A percentile compares a stretch with the other conserved stretches of the same genome.
These are phyloP conservation scores for Strigops habroptila DNA, from an alignment of 2,113 vertebrate species.

Conservation along the genomic window DNA sequence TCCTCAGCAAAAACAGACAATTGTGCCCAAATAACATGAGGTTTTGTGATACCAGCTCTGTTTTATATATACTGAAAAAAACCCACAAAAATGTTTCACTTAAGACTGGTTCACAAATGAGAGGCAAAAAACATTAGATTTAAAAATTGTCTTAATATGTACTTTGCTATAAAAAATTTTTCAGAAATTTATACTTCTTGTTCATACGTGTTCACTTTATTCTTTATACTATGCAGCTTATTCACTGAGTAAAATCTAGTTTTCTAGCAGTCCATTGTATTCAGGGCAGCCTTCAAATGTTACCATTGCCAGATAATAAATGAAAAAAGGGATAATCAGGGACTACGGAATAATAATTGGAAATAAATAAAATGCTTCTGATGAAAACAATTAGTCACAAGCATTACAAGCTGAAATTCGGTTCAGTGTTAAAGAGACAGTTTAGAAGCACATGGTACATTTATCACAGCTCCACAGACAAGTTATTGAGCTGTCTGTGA, in stretches of 20 bases:
- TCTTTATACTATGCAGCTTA: constrained; percentile 1
- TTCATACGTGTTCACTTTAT: background rate
- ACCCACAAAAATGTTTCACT: background rate
- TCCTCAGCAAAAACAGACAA: constrained; percentile 59
- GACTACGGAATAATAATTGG: constrained; percentile 23
- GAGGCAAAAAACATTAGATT: background rate
- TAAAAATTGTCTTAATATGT: background rate
- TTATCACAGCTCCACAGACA: constrained; percentile 80
- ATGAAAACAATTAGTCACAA: constrained; percentile 64
- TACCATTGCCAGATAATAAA: background rate
- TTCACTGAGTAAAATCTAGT: background rate
- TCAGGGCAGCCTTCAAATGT: background rate
- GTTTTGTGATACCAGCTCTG: constrained; percentile 27
- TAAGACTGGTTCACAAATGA: background rate
- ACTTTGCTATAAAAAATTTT: background rate
- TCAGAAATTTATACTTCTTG: background rate
- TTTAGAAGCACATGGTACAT: constrained; percentile 71
- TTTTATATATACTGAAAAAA: constrained; percentile 26
- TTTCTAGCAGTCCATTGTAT: background rate
- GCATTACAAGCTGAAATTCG: constrained; percentile 68
- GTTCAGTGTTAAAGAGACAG: constrained; percentile 72
- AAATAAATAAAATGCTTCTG: constrained; percentile 65
- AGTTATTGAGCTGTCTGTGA: constrained; percentile 84
- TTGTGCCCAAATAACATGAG: constrained; percentile 47
- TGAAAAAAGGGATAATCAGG: constrained; percentile 24